Evolutionary conservation across 1,140 invertebrate species (phyloP).

Genomic region (Elymnias hypermnestra): DNA sequence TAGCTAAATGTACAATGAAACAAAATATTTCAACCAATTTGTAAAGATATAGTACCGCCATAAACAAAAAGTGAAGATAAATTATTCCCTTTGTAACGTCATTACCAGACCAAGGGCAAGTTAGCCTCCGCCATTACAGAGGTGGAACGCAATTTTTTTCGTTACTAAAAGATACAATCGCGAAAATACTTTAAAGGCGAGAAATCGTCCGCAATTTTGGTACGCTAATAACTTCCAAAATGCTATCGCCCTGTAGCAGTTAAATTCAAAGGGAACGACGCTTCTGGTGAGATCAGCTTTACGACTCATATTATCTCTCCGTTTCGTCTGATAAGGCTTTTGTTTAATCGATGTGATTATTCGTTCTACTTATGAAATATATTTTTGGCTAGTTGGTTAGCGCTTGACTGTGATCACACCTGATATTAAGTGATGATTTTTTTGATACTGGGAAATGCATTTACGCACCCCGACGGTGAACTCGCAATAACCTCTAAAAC

Average conservation of each 20-base stretch:
- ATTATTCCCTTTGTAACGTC: slow-evolving; percentile 26
- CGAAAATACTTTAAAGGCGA: slow-evolving; percentile 38
- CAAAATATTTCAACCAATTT: slow-evolving; percentile 19
- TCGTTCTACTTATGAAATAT: no score
- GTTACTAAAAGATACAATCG: slow-evolving; percentile 38
- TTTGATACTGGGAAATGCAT: no score
- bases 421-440: no score
- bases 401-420: no score
- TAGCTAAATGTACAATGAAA: slow-evolving; percentile 2
- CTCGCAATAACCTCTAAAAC: no score
- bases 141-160: slow-evolving; percentile 29
- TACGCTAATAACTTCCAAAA: slow-evolving; percentile 54
- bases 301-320: slow-evolving; percentile 44
- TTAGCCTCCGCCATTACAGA: slow-evolving; percentile 23
- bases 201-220: slow-evolving; percentile 51
- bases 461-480: no score
- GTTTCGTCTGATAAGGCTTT: no score
- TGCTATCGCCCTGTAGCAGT: slow-evolving; percentile 50
- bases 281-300: slow-evolving; percentile 40
- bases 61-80: slow-evolving; percentile 25
- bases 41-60: slow-evolving; percentile 18
- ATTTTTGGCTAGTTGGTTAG: no score
- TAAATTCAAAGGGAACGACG: slow-evolving; percentile 59
- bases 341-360: no score
- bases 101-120: slow-evolving; percentile 25